These are phyloP conservation scores for Liolophura sinensis DNA, from an alignment of 1,140 invertebrate genomes.

Conservation along the genomic window DNA sequence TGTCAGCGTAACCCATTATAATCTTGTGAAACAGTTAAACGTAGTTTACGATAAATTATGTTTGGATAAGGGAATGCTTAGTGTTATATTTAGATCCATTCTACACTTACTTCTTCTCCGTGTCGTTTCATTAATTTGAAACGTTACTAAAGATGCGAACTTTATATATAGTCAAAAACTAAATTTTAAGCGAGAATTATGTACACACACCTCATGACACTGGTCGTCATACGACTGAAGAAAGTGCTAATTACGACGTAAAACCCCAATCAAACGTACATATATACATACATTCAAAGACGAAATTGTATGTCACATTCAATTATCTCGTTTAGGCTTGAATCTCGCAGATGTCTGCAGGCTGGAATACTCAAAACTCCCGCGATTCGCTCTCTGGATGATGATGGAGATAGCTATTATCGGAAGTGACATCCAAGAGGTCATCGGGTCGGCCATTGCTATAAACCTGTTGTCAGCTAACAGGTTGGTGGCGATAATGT, in stretches of 20 bases:
- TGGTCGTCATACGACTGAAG: too few relatives aligned
- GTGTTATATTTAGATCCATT: too few relatives aligned
- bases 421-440: constrained; percentile 70
- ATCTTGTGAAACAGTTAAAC: too few relatives aligned
- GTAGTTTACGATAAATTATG: too few relatives aligned
- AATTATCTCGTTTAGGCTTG: constrained; percentile 21
- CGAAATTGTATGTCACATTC: background rate
- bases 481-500: constrained; percentile 65
- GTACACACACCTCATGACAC: too few relatives aligned
- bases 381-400: constrained; percentile 82
- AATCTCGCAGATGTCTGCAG: constrained; percentile 61
- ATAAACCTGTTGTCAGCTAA: constrained; percentile 83
- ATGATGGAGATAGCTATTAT: constrained; percentile 95
- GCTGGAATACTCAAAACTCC: constrained; percentile 76
- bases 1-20: too few relatives aligned
- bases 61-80: too few relatives aligned
- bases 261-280: background rate
- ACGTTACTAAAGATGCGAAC: too few relatives aligned
- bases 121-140: too few relatives aligned
- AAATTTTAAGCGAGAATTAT: too few relatives aligned
- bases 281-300: background rate
- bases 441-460: constrained; percentile 88
- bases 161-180: too few relatives aligned
- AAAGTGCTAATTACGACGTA: background rate
- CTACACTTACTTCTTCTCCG: background rate